Evolutionary conservation across 2,797 vertebrate species (phyloP).

Genomic region (Otolemur crassicaudatus): DNA sequence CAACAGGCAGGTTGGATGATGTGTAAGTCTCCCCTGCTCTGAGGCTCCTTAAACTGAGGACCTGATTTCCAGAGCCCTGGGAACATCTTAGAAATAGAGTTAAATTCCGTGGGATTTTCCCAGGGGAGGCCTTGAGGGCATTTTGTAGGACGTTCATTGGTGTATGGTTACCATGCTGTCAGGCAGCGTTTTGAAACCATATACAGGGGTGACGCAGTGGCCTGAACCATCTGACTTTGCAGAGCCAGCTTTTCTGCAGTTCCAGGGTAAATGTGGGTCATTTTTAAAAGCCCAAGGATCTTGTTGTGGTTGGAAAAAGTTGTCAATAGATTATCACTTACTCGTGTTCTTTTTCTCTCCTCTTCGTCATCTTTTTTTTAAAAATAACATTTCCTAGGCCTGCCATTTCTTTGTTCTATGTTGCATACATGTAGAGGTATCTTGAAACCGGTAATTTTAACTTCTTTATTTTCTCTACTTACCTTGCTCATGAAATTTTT

Average conservation of each 20-base stretch:
- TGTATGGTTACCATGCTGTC: not conserved
- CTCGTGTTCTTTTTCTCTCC: slow-evolving; percentile 11
- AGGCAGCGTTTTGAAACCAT: not conserved
- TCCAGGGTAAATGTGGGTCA: not conserved
- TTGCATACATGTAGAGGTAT: not conserved
- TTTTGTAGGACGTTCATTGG: not conserved
- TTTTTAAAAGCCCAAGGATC: not conserved
- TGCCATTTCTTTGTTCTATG: slow-evolving; percentile 4
- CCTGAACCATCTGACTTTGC: slow-evolving; percentile 17
- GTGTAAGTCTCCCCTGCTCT: no score
- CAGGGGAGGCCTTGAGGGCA: not conserved
- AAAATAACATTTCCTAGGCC: not conserved
- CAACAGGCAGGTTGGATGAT: not conserved
- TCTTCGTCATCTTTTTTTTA: not conserved
- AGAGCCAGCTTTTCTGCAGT: not conserved
- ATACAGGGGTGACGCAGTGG: not conserved
- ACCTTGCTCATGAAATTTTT: not conserved
- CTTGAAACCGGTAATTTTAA: slow-evolving; percentile 26
- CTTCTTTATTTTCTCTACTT: slow-evolving; percentile 32
- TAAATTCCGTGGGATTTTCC: not conserved
- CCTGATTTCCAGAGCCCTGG: not conserved
- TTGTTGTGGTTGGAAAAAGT: not conserved
- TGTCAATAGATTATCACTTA: slow-evolving; percentile 7
- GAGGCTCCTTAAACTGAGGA: not conserved
- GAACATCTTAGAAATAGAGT: not conserved